Base-by-base conservation (phyloP, 2,113 vertebrate genomes). In the Eolophus roseicapilla region DNA sequence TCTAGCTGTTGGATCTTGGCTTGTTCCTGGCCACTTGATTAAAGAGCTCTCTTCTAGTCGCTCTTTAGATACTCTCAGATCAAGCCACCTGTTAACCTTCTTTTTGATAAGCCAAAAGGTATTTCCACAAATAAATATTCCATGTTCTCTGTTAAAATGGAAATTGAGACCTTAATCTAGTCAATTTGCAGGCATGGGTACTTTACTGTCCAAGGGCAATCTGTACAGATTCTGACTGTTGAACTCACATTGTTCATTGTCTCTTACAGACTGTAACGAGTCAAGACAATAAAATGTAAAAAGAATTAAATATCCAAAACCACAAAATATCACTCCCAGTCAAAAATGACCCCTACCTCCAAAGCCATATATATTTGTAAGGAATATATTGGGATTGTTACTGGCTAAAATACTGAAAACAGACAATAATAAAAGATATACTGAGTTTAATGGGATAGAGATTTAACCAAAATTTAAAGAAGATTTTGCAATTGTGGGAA, bases 81-180 rank as follows among this genome's bases (percentile, higher is more conserved):
- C 77, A 92, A 94, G 83, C 77, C 88, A 97, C 90, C 62, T 89
- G 90, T 96, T 93, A 96, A 96, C 92, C 86, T 87, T 84, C 79
- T 77, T 88, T 96, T 80, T 76, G 57, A 82, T 85, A 89, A 89
- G 77, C 93, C 93, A 96, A 82, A 91, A 92, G 83, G 52, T 93
- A 89, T 82, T 95, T 91, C 91, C 57, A 93, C 80, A 92, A 94
- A 95, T 92, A 95, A 95, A 96, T 89, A 79, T 25, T 91, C 49
- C 29, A 87, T 60, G 82, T 89, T 95, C 80, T 88, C 50, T 52
- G 50, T 77, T 92, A 93, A 94, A 92, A 96, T 94, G 75, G 27
- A 96, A 94, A 97, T 89, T 74, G 77, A 92, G 80, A 63, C 37
- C 74, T 97, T 96, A 91, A 96, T 96, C 69, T 88, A 92, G 59